Evolutionary conservation across 1,140 invertebrate genomes (phyloP).

Genomic region (Bombus waltoni): DNA sequence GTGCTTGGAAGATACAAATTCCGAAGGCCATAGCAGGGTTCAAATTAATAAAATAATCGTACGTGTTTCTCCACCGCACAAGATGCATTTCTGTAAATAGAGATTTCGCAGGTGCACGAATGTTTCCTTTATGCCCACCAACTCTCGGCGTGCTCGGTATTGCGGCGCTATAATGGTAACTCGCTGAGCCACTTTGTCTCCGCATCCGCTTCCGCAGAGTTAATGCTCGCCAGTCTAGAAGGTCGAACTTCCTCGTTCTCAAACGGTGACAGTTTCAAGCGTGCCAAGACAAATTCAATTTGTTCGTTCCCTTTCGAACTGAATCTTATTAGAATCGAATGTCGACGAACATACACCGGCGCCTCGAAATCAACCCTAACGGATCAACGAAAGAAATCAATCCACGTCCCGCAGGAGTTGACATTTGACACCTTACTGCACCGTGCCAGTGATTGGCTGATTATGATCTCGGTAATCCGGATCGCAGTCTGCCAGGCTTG

Average conservation of each 20-base stretch:
- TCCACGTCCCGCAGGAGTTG: conserved; percentile 69
- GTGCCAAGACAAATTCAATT: conserved; percentile 47
- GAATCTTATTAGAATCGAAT: conserved; percentile 59
- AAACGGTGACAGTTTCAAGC: conserved; percentile 34
- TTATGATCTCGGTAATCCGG: conserved; percentile 80
- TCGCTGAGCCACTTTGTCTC: conserved; percentile 61
- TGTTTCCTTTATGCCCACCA: conserved; percentile 42
- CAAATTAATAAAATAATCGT: neutral
- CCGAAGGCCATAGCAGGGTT: neutral
- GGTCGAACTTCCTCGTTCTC: conserved; percentile 41
- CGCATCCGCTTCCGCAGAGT: conserved; percentile 62
- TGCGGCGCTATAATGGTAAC: conserved; percentile 54
- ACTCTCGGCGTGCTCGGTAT: conserved; percentile 44
- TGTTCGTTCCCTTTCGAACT: conserved; percentile 27
- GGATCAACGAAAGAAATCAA: conserved; percentile 67
- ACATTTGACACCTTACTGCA: conserved; percentile 78
- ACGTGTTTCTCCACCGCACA: neutral
- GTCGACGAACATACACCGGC: conserved; percentile 6
- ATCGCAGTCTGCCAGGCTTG: conserved; percentile 58
- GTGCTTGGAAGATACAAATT: neutral
- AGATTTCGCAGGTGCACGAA: conserved; percentile 21
- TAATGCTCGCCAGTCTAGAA: conserved; percentile 41
- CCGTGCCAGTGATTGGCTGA: conserved; percentile 74
- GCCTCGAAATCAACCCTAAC: conserved; percentile 2
- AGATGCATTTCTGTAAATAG: conserved; percentile 14